Evolutionary conservation across 1,140 invertebrate genomes (phyloP).

Genomic region (Nephotettix cincticeps): DNA sequence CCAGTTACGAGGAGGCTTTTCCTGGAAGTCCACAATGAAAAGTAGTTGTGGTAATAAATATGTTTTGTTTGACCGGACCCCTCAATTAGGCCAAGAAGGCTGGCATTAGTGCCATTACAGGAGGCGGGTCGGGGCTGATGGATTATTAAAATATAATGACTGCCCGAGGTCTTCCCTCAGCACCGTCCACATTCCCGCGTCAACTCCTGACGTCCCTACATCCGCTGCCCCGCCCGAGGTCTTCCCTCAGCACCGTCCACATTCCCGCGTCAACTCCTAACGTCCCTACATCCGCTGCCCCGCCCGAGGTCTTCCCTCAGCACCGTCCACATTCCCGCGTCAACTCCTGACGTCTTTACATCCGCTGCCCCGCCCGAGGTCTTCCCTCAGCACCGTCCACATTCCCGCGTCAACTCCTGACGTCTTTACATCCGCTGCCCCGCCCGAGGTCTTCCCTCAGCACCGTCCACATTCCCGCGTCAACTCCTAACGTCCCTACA

Average conservation of each 20-base stretch:
- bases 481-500: too few relatives aligned
- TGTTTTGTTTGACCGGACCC: slow-evolving; percentile 26
- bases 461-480: too few relatives aligned
- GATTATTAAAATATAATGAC: slow-evolving; percentile 29
- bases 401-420: background rate
- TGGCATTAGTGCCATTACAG: slow-evolving; percentile 19
- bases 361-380: background rate
- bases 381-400: background rate
- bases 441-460: too few relatives aligned
- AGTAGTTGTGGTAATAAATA: slow-evolving; percentile 27
- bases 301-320: background rate
- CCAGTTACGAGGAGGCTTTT: slow-evolving; percentile 18
- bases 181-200: background rate
- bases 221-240: background rate
- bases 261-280: background rate
- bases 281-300: background rate
- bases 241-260: background rate
- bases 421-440: background rate
- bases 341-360: background rate
- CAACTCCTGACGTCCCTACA: background rate
- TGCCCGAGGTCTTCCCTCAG: background rate
- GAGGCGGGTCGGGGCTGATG: slow-evolving; percentile 6
- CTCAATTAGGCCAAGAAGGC: slow-evolving; percentile 20
- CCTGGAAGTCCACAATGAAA: slow-evolving; percentile 21
- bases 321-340: background rate